These are phyloP conservation scores for Ferrisia virgata DNA, from an alignment of 2,888 invertebrate species.

Conservation along the genomic window DNA sequence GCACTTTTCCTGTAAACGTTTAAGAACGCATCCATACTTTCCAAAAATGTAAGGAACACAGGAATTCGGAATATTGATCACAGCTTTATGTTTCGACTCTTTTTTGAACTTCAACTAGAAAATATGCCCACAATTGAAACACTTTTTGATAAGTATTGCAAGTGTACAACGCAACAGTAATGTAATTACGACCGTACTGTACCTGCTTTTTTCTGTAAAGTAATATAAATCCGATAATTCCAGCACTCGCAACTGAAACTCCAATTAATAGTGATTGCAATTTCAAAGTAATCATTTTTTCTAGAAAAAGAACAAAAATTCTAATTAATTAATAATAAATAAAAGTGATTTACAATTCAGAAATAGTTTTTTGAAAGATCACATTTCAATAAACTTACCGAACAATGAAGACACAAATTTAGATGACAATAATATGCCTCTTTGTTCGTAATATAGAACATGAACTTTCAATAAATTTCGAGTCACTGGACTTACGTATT, in stretches of 20 bases:
- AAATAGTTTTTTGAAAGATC: too few species aligned
- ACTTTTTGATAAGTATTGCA: neutral
- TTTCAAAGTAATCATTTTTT: neutral
- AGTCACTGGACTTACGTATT: too few species aligned
- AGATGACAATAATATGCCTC: too few species aligned
- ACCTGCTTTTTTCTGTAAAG: neutral
- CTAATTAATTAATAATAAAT: too few species aligned
- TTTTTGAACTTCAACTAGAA: neutral
- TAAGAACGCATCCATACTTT: neutral
- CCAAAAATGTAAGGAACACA: conserved; percentile 4
- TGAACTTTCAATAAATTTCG: too few species aligned
- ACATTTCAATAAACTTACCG: too few species aligned
- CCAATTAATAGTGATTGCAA: neutral
- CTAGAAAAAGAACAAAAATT: neutral
- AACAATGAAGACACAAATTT: too few species aligned
- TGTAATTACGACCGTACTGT: neutral
- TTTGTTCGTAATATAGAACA: too few species aligned
- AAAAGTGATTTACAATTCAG: too few species aligned
- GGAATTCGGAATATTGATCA: neutral
- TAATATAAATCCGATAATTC: neutral
- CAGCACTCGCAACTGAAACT: neutral
- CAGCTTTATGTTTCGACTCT: neutral
- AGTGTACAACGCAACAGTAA: neutral
- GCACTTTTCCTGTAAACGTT: neutral
- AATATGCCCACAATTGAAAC: neutral